Evolutionary conservation across 1,140 invertebrate genomes (phyloP), one percentile per base, ranked within the genome.

Genomic region (Cephus cinctus): DNA sequence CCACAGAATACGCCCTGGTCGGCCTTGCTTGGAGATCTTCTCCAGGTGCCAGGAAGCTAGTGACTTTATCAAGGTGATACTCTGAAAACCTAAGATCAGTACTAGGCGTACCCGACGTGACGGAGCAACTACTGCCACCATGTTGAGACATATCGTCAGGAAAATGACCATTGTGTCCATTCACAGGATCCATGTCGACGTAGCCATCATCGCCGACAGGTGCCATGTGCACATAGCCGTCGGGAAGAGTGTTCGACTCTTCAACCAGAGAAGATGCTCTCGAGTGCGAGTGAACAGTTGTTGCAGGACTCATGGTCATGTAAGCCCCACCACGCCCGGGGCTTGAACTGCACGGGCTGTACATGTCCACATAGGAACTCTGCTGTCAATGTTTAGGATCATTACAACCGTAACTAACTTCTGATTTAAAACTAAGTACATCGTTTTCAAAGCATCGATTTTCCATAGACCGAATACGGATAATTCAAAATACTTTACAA

Each of bases 1-100:
- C 93, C 35, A 95, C 87, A 19, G 91, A 94, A 69, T 94, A 94
- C 2, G 92, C 88, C 56, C 92, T 80, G 30, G 81, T 78, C 18
- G 86, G 87, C 45, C 88, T 78, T n/a, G 57, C 79, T 75, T 59
- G 73, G 63, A 53, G 61, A 65, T 85, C 83, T 16, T 86, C 84
- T 1, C 78, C 75, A 0, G 80, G 79, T 4, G 80, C 68, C 11
- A 87, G 75, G 50, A 81, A 86, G 5, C 83, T 81, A 9, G 76
- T 75, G 1, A 86, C 84, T 66, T 86, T 86, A 36, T 88, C 85
- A 15, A 87, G 61, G 25, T 81, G 80, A 70, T 82, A 86, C 50
- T 86, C 84, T 1, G 78, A 77, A 46, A 84, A 83, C 0, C 78
- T 70, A 45, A 79, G 61, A 57, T 86, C 83, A 14, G 79, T 83